These are phyloP conservation scores for Conus ventricosus DNA, from an alignment of 1,140 invertebrate genomes.

Conservation along the genomic window DNA sequence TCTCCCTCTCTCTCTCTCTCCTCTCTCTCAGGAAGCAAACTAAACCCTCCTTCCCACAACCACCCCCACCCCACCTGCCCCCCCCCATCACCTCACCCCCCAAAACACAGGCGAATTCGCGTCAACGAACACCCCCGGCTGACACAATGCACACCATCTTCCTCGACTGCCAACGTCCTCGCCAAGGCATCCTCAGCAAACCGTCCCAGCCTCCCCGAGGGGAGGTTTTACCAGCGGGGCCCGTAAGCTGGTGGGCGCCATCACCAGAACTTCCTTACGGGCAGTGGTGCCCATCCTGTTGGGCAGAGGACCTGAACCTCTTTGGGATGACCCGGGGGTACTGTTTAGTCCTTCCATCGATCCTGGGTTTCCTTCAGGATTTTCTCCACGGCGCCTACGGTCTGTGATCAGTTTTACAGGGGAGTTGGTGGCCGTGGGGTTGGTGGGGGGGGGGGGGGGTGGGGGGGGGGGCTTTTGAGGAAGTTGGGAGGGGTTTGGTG, in stretches of 20 bases:
- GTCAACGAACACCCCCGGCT: conserved; percentile 91
- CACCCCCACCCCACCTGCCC: too few species aligned
- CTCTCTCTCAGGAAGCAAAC: too few species aligned
- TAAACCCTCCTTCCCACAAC: too few species aligned
- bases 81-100: too few species aligned
- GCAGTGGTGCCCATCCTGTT: conserved; percentile 95
- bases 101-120: conserved; percentile 77
- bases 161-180: conserved; percentile 96
- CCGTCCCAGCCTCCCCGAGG: neutral
- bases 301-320: conserved; percentile 74
- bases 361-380: conserved; percentile 85
- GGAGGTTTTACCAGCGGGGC: conserved; percentile 82
- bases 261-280: conserved; percentile 96
- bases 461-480: too few species aligned
- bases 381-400: conserved; percentile 76
- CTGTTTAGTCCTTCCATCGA: conserved; percentile 72
- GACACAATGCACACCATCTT: conserved; percentile 97
- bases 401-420: conserved; percentile 76
- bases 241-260: conserved; percentile 89
- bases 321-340: conserved; percentile 19
- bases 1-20: too few species aligned
- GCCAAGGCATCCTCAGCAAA: conserved; percentile 76
- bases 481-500: too few species aligned
- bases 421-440: too few species aligned
- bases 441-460: too few species aligned